These are phyloP conservation scores for Campylorhamphus procurvoides DNA, from an alignment of 2,113 vertebrate genomes.

Conservation along the genomic window DNA sequence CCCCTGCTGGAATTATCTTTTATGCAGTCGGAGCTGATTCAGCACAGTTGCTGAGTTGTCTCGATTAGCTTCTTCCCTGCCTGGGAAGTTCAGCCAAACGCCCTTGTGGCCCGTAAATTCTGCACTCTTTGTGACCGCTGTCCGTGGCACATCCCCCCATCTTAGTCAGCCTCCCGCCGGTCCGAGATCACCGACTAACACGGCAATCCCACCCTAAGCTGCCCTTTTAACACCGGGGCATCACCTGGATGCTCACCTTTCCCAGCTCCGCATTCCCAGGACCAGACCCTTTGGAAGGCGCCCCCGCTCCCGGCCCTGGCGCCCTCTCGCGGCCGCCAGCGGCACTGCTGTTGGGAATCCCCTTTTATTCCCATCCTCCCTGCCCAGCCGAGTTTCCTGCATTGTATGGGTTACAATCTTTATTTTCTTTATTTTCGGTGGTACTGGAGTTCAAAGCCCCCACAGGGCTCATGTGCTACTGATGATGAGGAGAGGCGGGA, in stretches of 20 bases:
- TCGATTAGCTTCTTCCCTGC: neutral
- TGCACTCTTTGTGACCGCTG: neutral
- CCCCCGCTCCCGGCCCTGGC: neutral
- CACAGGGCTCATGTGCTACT: neutral
- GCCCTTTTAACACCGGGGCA: neutral
- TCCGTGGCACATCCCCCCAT: fast-evolving
- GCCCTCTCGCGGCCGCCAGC: neutral
- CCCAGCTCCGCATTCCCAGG: too few relatives aligned
- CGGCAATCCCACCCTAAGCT: neutral
- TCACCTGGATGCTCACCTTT: too few relatives aligned
- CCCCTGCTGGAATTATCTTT: neutral
- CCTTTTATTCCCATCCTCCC: neutral
- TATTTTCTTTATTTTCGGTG: neutral
- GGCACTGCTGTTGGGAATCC: neutral
- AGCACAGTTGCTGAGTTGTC: neutral
- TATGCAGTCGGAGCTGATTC: neutral
- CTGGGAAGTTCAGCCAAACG: neutral
- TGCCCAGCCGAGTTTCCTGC: neutral
- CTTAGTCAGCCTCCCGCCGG: neutral
- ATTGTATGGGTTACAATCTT: neutral
- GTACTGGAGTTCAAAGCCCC: neutral
- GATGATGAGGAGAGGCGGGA: neutral
- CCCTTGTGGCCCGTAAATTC: neutral
- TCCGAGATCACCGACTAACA: neutral
- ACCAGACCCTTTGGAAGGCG: too few relatives aligned